Percentiles rank a stretch among this genome's conserved stretches.
These are phyloP conservation scores for Neoitamus cyanurus DNA, from an alignment of 2,888 invertebrate genomes.

Conservation along the genomic window DNA sequence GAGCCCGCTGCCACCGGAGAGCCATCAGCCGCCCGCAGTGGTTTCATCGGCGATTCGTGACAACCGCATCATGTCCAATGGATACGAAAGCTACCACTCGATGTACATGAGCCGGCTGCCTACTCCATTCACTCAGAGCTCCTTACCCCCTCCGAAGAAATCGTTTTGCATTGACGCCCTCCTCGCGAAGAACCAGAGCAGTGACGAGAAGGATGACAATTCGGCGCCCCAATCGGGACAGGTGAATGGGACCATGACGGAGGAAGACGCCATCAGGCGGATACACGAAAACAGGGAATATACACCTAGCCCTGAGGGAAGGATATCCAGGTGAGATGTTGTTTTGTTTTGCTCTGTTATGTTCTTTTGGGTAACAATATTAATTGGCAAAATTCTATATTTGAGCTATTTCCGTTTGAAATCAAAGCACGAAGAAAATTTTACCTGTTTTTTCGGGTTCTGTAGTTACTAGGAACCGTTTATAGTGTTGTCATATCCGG, in stretches of 20 bases:
- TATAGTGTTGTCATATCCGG: no score
- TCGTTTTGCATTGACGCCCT: slow-evolving; percentile 93
- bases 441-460: no score
- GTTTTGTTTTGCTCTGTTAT: neutral
- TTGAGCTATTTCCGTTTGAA: no score
- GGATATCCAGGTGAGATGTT: slow-evolving; percentile 63
- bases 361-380: neutral
- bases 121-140: slow-evolving; percentile 47
- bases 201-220: slow-evolving; percentile 58
- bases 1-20: slow-evolving; percentile 57
- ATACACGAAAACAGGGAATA: slow-evolving; percentile 64
- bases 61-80: slow-evolving; percentile 47
- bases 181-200: slow-evolving; percentile 72
- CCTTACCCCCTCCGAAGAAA: slow-evolving; percentile 68
- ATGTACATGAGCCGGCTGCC: slow-evolving; percentile 42
- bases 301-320: slow-evolving; percentile 66
- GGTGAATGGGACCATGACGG: slow-evolving; percentile 58
- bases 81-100: slow-evolving; percentile 49
- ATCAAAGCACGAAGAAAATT: no score
- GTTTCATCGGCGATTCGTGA: slow-evolving; percentile 50
- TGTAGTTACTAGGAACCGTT: no score
- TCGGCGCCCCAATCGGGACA: slow-evolving; percentile 19
- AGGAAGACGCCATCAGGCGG: slow-evolving; percentile 64
- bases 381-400: neutral
- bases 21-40: slow-evolving; percentile 26